These are phyloP conservation scores for Lepus timidus DNA, from an alignment of 2,113 vertebrate species.

Conservation along the genomic window DNA sequence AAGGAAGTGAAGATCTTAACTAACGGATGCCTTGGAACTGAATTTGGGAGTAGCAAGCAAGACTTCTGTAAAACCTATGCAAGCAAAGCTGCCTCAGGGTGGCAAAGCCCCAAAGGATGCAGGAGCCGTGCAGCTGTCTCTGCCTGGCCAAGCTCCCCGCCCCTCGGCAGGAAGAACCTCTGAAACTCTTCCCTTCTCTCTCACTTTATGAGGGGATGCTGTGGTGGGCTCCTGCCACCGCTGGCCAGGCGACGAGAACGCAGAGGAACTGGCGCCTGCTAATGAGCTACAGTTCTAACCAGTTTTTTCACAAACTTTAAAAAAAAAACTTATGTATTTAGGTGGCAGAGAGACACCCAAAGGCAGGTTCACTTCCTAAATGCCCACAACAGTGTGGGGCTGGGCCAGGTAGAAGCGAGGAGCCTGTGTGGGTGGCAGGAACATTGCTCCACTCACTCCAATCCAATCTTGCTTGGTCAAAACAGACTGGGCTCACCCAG, in stretches of 20 bases:
- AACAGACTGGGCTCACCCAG: not conserved
- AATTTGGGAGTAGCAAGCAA: constrained; percentile 27
- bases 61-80: not conserved
- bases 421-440: too few species aligned
- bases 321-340: too few species aligned
- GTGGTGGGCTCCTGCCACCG: not conserved
- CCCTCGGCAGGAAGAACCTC: not conserved
- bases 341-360: too few species aligned
- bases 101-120: not conserved
- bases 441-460: not conserved
- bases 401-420: too few species aligned
- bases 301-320: not conserved
- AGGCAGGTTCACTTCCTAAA: too few species aligned
- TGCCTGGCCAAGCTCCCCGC: not conserved
- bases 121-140: not conserved
- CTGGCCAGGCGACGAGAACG: not conserved
- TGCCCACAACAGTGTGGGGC: too few species aligned
- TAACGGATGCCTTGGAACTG: not conserved
- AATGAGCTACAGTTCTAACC: not conserved
- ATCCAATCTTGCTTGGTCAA: not conserved
- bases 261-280: not conserved
- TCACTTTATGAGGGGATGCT: not conserved
- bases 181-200: not conserved
- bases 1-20: not conserved
- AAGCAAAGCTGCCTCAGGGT: not conserved